Evolutionary conservation across 2,113 vertebrate genomes (phyloP), one percentile per base, ranked within the genome.

Genomic region (Toxotes chatareus): DNA sequence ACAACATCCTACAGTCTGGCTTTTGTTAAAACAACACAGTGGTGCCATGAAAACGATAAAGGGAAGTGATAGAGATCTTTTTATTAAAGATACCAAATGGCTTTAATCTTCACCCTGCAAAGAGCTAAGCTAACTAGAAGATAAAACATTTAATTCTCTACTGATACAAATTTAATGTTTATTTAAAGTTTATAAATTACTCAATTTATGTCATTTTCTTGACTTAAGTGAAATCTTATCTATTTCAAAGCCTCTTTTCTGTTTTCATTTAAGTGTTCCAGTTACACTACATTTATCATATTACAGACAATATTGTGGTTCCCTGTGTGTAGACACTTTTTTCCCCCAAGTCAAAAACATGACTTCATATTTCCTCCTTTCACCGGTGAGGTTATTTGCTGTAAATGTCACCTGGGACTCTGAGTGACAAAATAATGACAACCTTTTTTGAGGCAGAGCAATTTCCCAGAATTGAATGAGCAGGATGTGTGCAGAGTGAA

Each of bases 371-470:
- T 69, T 67, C 66, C 61, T 68, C 71, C 79, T 85, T 90, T 78
- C 74, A 68, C 85, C 64, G 59, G 12, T 78, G 77, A 91, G 89
- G 88, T 89, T 94, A 93, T 95, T 94, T 93, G 88, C 92, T 88
- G 66, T 92, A 94, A 94, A 95, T 94, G 94, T 94, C 95, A 95
- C 91, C 89, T 91, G 92, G 89, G 91, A 94, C 69, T 60, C 85
- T 83, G 90, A 91, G 91, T 93, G 93, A 94, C 92, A 93, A 94
- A 94, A 94, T 95, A 95, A 95, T 94, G 92, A 94, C 92, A 93
- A 89, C 88, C 85, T 88, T 90, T 93, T 94, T 94, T 89, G 80
- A 94, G 90, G 87, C 84, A 84, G 81, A 92, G 88, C 92, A 92
- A 94, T 95, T 95, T 95, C 90, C 91, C 83, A 81, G 88, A 94